Evolutionary conservation across 2,797 vertebrate genomes (phyloP), one percentile per base, ranked within the genome.

Genomic region (Sebastes jordani): DNA sequence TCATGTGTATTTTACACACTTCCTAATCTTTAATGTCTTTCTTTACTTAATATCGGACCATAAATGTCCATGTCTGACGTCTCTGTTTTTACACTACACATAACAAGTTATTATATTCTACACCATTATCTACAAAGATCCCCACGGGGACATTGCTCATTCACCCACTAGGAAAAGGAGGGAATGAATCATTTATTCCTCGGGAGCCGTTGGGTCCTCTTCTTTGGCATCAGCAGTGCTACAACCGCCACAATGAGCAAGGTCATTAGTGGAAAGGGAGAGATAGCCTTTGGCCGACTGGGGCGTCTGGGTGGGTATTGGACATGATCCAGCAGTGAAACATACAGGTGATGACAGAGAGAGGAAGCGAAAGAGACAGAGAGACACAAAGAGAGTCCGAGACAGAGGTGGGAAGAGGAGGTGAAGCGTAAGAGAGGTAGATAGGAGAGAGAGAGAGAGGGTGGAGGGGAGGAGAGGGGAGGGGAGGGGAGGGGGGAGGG

Each of bases 141-240:
- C 71, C 78, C 27, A 22, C 22, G 10, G 64, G 36, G 76, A 86
- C 20, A 4, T 73, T 22, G 5, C 29, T 85, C 5, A 2, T 42
- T 82, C 49, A 73, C 71, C 72, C 46, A 52, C 63, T 32, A 83
- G 65, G 42, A 81, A 86, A 80, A 78, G 65, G 62, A 74, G 76
- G 30, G 89, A 84, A 85, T 89, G 18, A 90, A 91, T 93, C 25
- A 91, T 92, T 88, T 71, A 89, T 90, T 88, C 67, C 60, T 80
- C 10, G 22, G 68, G 77, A 54, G 34, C 85, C 38, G 2, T 18
- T 72, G 72, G 54, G 54, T 42, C 18, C 25, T 60, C 22, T 66
- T 74, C 55, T 79, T 70, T 20, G 54, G 60, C 66, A 80, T 90
- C 75, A 85, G 68, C 52, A 60, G 22, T 64, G 75, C 74, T 60